Evolutionary conservation across 2,888 invertebrate species (phyloP).

Genomic region (Microctonus aethiopoides): DNA sequence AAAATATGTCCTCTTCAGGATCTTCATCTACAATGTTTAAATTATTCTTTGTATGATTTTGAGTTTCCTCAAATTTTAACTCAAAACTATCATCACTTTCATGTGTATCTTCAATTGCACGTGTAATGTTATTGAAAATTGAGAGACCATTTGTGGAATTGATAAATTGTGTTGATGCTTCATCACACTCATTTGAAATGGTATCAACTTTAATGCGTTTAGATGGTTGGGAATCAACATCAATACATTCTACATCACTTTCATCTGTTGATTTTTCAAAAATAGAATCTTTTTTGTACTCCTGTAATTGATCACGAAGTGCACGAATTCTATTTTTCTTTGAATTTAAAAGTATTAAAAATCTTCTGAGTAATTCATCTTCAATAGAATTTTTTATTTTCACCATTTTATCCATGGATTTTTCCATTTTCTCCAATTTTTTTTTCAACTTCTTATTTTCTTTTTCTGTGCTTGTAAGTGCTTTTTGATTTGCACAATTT

Average conservation of each 20-base stretch:
- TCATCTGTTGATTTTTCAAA: slow-evolving; percentile 47
- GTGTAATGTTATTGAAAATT: background rate
- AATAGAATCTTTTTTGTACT: slow-evolving; percentile 10
- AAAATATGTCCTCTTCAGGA: slow-evolving; percentile 43
- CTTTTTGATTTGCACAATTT: slow-evolving; percentile 33
- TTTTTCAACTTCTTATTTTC: slow-evolving; percentile 40
- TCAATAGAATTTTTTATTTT: slow-evolving; percentile 48
- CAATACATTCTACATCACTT: slow-evolving; percentile 36
- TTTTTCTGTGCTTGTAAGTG: slow-evolving; percentile 15
- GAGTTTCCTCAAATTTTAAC: slow-evolving; percentile 32
- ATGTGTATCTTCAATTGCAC: background rate
- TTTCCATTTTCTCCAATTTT: slow-evolving; percentile 33
- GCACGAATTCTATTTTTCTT: slow-evolving; percentile 52
- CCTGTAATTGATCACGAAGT: slow-evolving; percentile 38
- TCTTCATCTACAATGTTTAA: slow-evolving; percentile 31
- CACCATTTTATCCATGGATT: slow-evolving; percentile 41
- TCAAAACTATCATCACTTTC: slow-evolving; percentile 39
- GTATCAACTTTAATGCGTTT: background rate
- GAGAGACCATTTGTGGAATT: background rate
- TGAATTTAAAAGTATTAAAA: slow-evolving; percentile 50
- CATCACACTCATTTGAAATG: background rate
- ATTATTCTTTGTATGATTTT: background rate
- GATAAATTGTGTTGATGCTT: too few species aligned
- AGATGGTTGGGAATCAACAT: background rate
- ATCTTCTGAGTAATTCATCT: slow-evolving; percentile 47